phyloP scores from a whole-genome alignment of 2,113 vertebrate genomes.

The Elephantulus edwardii region DNA sequence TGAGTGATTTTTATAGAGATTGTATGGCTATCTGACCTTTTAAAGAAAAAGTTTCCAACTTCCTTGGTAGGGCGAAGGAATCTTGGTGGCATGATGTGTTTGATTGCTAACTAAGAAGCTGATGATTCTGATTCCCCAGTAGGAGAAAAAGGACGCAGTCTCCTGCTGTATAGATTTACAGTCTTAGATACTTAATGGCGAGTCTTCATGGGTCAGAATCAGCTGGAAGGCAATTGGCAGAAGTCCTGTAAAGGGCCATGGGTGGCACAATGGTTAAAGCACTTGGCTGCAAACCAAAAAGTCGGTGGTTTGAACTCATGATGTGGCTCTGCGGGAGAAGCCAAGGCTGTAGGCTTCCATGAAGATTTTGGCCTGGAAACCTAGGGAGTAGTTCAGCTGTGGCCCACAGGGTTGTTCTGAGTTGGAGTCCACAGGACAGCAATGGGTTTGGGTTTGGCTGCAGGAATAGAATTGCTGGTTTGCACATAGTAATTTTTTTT shows the following conservation, averaged over 20 bases:
- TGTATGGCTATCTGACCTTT: background rate
- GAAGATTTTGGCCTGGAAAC: background rate
- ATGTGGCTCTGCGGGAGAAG: background rate
- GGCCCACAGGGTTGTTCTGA: background rate
- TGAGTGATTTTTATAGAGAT: background rate
- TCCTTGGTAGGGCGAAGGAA: background rate
- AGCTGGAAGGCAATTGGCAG: no score
- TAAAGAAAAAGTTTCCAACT: background rate
- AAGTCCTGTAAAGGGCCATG: no score
- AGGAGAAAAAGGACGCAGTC: no score
- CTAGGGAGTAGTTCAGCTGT: background rate
- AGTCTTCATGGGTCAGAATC: no score
- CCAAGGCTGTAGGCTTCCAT: background rate
- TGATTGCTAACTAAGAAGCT: no score
- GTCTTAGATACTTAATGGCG: no score
- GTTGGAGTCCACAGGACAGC: background rate
- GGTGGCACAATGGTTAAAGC: background rate
- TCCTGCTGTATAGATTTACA: no score
- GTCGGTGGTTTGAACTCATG: no score
- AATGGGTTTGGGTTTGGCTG: background rate
- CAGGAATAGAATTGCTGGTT: background rate
- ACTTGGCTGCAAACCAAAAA: background rate
- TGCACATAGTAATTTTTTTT: slow-evolving; percentile 12
- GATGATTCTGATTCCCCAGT: no score
- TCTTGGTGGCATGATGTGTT: background rate